These are phyloP conservation scores for Halichoerus grypus DNA, from an alignment of 2,113 vertebrate genomes.

Conservation along the genomic window DNA sequence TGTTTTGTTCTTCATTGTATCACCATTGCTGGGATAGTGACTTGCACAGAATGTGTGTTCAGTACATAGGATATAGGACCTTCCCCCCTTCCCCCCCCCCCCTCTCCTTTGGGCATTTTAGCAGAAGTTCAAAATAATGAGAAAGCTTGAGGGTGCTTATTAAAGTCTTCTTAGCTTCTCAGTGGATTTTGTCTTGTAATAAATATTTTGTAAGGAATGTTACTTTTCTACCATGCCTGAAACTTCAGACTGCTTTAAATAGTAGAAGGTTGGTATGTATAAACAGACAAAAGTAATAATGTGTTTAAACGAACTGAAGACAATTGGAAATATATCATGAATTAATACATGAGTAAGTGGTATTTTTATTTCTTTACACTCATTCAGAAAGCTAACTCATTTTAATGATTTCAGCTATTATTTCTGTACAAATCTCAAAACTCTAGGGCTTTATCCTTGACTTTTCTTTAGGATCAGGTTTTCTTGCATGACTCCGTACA, in stretches of 20 bases:
- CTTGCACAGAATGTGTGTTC: neutral
- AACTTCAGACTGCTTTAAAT: neutral
- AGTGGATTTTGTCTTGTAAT: neutral
- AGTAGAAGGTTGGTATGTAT: neutral
- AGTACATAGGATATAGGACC: neutral
- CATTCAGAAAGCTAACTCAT: neutral
- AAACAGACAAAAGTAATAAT: neutral
- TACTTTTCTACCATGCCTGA: neutral
- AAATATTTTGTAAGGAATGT: neutral
- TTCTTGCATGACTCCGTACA: neutral
- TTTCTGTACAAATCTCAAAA: neutral
- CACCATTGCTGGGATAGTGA: neutral
- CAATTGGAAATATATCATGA: neutral
- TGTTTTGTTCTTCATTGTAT: neutral
- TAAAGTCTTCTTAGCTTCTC: neutral
- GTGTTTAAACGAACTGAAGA: neutral
- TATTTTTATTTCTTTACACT: neutral
- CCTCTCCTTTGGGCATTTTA: neutral
- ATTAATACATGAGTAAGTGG: neutral
- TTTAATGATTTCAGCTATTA: slow-evolving; percentile 5
- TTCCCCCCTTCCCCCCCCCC: too few species aligned
- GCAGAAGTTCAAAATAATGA: neutral
- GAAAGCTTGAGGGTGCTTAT: neutral
- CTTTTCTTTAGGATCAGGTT: neutral
- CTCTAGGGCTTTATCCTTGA: neutral